A percentile compares a stretch with the other conserved stretches of the same genome.
Conservation (phyloP, 2,797 vertebrate species). For the Eupleurogrammus muticus region DNA sequence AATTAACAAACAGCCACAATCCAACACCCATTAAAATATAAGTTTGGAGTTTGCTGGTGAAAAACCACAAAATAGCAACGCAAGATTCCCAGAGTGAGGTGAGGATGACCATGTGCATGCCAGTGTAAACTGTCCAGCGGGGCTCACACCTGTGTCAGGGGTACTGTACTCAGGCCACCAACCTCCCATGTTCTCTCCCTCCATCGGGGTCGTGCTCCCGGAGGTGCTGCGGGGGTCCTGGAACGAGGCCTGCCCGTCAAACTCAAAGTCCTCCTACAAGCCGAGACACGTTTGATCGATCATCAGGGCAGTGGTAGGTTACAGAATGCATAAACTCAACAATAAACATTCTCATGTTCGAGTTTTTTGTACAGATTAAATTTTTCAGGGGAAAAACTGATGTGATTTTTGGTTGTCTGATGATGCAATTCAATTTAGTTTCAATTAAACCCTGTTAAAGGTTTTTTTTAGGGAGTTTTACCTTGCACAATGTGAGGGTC, state of each 20-base stretch:
- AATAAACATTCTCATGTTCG: too few relatives aligned
- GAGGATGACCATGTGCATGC: conserved; percentile 87
- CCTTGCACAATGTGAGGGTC: too few relatives aligned
- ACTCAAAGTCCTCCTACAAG: conserved; percentile 88
- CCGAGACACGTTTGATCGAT: not conserved
- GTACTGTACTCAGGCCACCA: conserved; percentile 96
- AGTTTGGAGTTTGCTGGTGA: conserved; percentile 47
- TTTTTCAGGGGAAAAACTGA: too few relatives aligned
- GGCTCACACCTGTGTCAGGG: conserved; percentile 92
- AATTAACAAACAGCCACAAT: conserved; percentile 47
- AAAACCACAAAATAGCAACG: conserved; percentile 53
- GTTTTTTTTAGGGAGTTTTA: too few relatives aligned
- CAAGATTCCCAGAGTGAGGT: conserved; percentile 41
- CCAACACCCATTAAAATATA: conserved; percentile 36
- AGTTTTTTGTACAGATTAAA: too few relatives aligned
- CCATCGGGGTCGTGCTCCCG: conserved; percentile 84
- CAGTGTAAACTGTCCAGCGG: conserved; percentile 85
- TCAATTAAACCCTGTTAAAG: too few relatives aligned
- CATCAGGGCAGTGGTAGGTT: too few relatives aligned
- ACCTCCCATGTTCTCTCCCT: conserved; percentile 98
- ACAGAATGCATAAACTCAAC: not conserved
- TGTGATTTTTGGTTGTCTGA: too few relatives aligned
- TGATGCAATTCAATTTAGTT: too few relatives aligned
- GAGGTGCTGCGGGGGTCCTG: conserved; percentile 78
- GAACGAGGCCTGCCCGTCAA: conserved; percentile 81